Percentiles rank a stretch among this genome's conserved stretches.
Evolutionary conservation across 1,140 invertebrate genomes (phyloP).

Genomic region (Drosophila mojavensis): DNA sequence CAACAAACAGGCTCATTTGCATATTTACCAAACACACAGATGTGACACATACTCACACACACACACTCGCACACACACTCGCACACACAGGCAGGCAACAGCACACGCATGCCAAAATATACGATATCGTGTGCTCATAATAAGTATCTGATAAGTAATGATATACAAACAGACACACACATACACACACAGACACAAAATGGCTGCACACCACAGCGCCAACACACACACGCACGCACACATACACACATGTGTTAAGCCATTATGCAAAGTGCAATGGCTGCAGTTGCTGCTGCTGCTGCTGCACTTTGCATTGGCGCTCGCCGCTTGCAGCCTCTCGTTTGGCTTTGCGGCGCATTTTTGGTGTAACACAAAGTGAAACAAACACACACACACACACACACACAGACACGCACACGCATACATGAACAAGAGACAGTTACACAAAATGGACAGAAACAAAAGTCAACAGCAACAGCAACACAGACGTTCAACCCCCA

Average conservation of each 20-base stretch:
- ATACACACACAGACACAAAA: slow-evolving; percentile 61
- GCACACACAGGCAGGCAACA: neutral
- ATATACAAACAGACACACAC: slow-evolving; percentile 76
- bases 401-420: slow-evolving; percentile 14
- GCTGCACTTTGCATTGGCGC: slow-evolving; percentile 63
- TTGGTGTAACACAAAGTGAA: slow-evolving; percentile 78
- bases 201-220: slow-evolving; percentile 70
- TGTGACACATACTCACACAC: slow-evolving; percentile 38
- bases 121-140: slow-evolving; percentile 81
- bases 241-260: slow-evolving; percentile 30
- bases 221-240: slow-evolving; percentile 52
- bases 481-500: slow-evolving; percentile 1
- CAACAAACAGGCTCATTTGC: slow-evolving; percentile 82
- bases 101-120: slow-evolving; percentile 74
- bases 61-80: neutral
- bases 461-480: slow-evolving; percentile 56
- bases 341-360: slow-evolving; percentile 81
- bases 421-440: slow-evolving; percentile 17
- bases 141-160: slow-evolving; percentile 83
- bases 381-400: slow-evolving; percentile 46
- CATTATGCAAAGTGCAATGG: slow-evolving; percentile 81
- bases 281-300: slow-evolving; percentile 55
- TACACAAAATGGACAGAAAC: slow-evolving; percentile 54
- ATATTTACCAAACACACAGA: slow-evolving; percentile 78
- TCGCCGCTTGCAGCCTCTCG: slow-evolving; percentile 49